These are phyloP conservation scores for Brachyrhaphis roseni DNA, from an alignment of 2,797 vertebrate genomes.

Conservation along the genomic window DNA sequence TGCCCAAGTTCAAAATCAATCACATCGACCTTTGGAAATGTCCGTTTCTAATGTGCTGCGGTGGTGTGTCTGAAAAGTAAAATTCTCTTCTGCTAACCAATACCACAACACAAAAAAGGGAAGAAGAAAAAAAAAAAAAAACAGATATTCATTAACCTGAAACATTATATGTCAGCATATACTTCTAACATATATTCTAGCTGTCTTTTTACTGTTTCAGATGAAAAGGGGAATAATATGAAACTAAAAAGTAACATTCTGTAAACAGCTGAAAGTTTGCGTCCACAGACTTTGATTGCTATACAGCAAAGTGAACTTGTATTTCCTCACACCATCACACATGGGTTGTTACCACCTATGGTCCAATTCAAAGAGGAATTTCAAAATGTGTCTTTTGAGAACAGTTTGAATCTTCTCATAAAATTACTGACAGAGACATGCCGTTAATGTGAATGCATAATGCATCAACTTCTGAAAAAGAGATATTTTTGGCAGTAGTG, in stretches of 20 bases:
- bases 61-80: slow-evolving; percentile 41
- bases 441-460: slow-evolving; percentile 4
- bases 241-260: neutral
- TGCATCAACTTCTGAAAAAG: slow-evolving; percentile 13
- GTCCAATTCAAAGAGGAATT: neutral
- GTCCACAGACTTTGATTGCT: neutral
- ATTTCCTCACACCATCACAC: too few relatives aligned
- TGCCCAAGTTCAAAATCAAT: slow-evolving; percentile 68
- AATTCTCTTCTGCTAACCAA: slow-evolving; percentile 17
- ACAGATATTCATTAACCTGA: neutral
- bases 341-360: neutral
- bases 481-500: neutral
- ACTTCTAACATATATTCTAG: neutral
- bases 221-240: neutral
- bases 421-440: slow-evolving; percentile 1
- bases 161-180: neutral
- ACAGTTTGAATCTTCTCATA: neutral
- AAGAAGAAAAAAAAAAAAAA: neutral
- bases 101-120: neutral
- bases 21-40: slow-evolving; percentile 67
- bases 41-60: slow-evolving; percentile 52
- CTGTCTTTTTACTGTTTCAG: neutral
- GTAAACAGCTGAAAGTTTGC: neutral
- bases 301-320: neutral
- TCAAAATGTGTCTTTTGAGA: neutral